phyloP scores from a whole-genome alignment of 2,113 vertebrate species.

The Promerops cafer region DNA sequence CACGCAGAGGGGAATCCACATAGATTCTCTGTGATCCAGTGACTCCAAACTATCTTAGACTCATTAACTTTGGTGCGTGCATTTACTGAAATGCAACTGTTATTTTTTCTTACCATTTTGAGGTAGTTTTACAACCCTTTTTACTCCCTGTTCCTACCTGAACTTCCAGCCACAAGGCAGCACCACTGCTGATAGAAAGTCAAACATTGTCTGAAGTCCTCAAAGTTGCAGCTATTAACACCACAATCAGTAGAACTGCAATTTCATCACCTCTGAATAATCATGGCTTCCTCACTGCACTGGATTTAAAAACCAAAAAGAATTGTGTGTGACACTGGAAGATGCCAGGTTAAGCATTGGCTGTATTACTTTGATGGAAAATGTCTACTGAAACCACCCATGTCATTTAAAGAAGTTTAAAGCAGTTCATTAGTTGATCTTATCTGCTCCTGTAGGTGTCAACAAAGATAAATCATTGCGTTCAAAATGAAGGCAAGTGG shows the following conservation, averaged over 20 bases:
- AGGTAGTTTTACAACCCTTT: neutral
- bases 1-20: neutral
- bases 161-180: neutral
- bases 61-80: neutral
- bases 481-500: neutral
- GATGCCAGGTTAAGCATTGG: neutral
- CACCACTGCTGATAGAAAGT: neutral
- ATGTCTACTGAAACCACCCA: conserved; percentile 2
- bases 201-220: neutral
- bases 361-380: neutral
- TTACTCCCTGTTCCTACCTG: neutral
- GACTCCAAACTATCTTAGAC: neutral
- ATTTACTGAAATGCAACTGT: neutral
- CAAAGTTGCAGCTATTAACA: neutral
- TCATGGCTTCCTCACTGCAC: neutral
- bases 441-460: conserved; percentile 4
- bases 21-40: neutral
- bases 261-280: neutral
- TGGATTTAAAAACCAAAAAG: neutral
- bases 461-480: conserved; percentile 14
- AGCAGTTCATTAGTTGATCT: neutral
- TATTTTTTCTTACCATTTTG: neutral
- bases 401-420: neutral
- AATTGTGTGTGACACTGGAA: neutral
- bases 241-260: neutral